Evolutionary conservation across 2,113 vertebrate species (phyloP).

Genomic region (Salvelinus sp.): DNA sequence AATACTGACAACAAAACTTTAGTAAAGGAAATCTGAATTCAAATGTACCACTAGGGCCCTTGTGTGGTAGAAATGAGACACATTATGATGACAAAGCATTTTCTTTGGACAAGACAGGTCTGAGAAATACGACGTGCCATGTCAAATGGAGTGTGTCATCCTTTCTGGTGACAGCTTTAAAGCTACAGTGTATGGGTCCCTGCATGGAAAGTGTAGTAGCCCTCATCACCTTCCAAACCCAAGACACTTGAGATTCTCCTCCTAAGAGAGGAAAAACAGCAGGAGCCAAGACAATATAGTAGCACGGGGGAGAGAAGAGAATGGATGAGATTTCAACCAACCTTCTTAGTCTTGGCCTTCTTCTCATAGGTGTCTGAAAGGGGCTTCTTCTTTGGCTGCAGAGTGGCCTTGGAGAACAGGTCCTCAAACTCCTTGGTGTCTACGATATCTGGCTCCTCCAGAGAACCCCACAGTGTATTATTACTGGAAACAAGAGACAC

Average conservation of each 20-base stretch:
- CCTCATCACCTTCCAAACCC: not conserved
- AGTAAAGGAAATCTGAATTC: constrained; percentile 23
- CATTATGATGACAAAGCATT: not conserved
- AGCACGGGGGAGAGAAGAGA: not conserved
- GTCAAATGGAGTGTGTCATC: constrained; percentile 10
- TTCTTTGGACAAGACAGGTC: not conserved
- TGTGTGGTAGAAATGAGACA: constrained; percentile 29
- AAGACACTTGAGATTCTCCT: not conserved
- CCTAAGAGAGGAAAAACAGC: constrained; percentile 1
- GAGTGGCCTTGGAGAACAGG: constrained; percentile 90
- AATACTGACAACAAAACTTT: not conserved
- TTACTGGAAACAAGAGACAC: constrained; percentile 63
- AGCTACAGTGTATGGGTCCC: not conserved
- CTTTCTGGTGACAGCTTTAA: not conserved
- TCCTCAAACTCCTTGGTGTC: constrained; percentile 92
- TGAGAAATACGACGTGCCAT: not conserved
- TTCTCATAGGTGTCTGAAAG: constrained; percentile 91
- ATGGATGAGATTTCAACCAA: constrained; percentile 41
- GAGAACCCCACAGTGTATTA: constrained; percentile 88
- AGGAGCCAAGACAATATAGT: not conserved
- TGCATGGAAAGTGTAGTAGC: not conserved
- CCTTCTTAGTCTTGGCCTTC: constrained; percentile 95
- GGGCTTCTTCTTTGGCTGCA: constrained; percentile 91
- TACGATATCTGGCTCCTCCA: constrained; percentile 89
- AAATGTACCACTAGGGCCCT: constrained; percentile 18